phyloP scores from a whole-genome alignment of 2,113 vertebrate species.

The Philantomba maxwellii region DNA sequence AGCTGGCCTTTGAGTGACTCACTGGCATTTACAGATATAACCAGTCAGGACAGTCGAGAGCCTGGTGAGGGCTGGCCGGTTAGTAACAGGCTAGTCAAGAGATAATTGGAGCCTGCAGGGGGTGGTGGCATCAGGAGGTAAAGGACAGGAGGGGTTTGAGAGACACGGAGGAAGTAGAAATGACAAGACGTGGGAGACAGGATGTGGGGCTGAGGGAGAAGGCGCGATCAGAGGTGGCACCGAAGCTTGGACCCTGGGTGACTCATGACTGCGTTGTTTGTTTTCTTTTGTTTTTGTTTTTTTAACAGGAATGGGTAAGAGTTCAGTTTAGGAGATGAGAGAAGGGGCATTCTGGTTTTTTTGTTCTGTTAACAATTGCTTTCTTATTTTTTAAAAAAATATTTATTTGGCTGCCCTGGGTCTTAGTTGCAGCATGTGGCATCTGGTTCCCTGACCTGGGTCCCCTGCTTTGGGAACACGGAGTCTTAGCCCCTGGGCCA shows the following conservation, averaged over 20 bases:
- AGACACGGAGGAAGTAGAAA: background rate
- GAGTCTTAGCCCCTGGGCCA: background rate
- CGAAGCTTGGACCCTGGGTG: background rate
- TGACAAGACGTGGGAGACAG: background rate
- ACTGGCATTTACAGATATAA: background rate
- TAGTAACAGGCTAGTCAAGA: background rate
- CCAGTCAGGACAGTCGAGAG: background rate
- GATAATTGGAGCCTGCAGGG: background rate
- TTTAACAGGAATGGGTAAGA: background rate
- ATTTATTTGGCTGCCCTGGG: background rate
- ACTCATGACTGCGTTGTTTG: background rate
- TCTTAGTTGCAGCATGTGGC: background rate
- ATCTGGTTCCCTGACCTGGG: background rate
- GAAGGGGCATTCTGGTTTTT: background rate
- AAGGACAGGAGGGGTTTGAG: background rate
- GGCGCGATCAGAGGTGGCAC: background rate
- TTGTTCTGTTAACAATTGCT: background rate
- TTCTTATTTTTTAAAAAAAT: background rate
- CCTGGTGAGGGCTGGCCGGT: background rate
- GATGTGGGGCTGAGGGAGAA: background rate
- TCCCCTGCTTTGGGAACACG: background rate
- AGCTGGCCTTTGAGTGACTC: slow-evolving; percentile 33
- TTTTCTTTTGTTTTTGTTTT: background rate
- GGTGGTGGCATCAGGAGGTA: background rate
- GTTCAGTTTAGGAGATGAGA: background rate